phyloP scores from a whole-genome alignment of 1,140 invertebrate species.

The Drosophila suzukii region DNA sequence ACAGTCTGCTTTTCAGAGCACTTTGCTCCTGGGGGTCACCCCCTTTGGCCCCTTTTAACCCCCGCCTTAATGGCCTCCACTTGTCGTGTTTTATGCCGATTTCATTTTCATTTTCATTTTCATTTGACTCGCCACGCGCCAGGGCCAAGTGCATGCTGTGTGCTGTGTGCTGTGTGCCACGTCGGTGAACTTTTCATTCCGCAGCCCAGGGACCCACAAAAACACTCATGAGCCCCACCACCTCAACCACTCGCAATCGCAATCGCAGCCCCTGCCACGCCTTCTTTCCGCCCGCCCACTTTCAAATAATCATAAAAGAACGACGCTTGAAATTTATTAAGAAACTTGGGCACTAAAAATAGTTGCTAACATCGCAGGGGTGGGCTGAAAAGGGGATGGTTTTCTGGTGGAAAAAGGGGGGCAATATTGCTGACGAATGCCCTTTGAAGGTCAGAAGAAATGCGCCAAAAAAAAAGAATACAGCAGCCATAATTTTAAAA shows the following conservation, averaged over 20 bases:
- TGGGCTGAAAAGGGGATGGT: background rate
- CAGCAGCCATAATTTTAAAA: background rate
- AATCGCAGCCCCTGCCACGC: background rate
- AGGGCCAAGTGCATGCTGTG: constrained; percentile 49
- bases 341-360: constrained; percentile 62
- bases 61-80: constrained; percentile 44
- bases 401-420: background rate
- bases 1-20: constrained; percentile 18
- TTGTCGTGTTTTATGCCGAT: constrained; percentile 63
- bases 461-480: background rate
- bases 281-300: constrained; percentile 1
- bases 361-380: constrained; percentile 34
- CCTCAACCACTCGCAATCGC: background rate
- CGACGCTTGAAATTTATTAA: constrained; percentile 58
- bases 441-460: constrained; percentile 1
- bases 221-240: background rate
- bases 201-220: constrained; percentile 12
- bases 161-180: constrained; percentile 33
- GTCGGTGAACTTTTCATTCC: constrained; percentile 48
- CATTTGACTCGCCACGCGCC: constrained; percentile 52
- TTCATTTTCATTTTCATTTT: constrained; percentile 44
- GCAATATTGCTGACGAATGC: background rate
- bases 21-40: constrained; percentile 6
- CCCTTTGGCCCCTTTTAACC: too few species aligned
- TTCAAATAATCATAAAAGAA: constrained; percentile 58